Percentiles rank a stretch among this genome's conserved stretches.
Evolutionary conservation across 2,888 invertebrate species (phyloP).

Genomic region (Drosophila peninsularis): DNA sequence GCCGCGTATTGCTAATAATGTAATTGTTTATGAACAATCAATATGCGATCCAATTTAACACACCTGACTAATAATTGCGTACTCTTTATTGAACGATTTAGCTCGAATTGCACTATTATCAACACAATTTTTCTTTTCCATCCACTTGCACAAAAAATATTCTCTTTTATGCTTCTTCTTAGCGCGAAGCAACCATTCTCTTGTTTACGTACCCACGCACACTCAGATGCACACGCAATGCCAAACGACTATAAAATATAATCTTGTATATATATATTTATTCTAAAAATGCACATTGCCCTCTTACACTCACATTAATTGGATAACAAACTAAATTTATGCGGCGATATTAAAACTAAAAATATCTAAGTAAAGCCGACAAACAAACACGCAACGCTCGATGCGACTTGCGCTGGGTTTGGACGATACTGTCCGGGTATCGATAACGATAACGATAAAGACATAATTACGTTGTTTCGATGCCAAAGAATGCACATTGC

Average conservation of each 20-base stretch:
- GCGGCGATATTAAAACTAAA: constrained; percentile 1
- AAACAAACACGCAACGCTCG: constrained; percentile 39
- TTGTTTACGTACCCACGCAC: constrained; percentile 44
- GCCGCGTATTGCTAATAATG: constrained; percentile 50
- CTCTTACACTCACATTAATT: constrained; percentile 8
- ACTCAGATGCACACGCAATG: constrained; percentile 33
- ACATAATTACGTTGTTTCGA: constrained; percentile 22
- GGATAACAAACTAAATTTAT: neutral
- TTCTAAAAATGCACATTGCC: neutral
- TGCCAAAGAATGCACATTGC: constrained; percentile 37
- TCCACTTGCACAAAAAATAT: constrained; percentile 72
- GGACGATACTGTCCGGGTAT: constrained; percentile 42
- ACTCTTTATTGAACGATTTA: constrained; percentile 41
- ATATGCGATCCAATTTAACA: constrained; percentile 27
- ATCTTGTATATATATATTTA: neutral
- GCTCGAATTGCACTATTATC: constrained; percentile 53
- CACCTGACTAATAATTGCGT: constrained; percentile 49
- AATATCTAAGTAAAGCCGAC: constrained; percentile 21
- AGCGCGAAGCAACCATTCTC: constrained; percentile 34
- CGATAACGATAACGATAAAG: constrained; percentile 49
- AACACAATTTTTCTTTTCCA: constrained; percentile 51
- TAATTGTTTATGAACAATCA: constrained; percentile 29
- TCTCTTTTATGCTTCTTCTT: constrained; percentile 60
- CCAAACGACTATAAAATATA: constrained; percentile 4
- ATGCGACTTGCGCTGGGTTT: constrained; percentile 29